phyloP scores from a whole-genome alignment of 2,888 invertebrate genomes.

The Dolomedes plantarius region DNA sequence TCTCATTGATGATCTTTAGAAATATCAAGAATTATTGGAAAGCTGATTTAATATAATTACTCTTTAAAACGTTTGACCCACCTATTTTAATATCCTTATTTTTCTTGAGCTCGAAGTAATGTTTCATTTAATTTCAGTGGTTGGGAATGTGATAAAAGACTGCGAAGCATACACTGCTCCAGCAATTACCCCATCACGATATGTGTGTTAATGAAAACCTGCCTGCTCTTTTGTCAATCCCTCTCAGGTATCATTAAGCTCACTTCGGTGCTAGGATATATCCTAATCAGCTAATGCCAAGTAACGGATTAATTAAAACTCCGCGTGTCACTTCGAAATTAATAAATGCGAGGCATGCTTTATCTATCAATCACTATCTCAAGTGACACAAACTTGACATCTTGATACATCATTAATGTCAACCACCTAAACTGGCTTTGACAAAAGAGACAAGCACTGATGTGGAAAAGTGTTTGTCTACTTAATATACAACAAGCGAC shows the following conservation, averaged over 20 bases:
- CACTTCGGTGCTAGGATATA: neutral
- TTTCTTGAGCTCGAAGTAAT: too few species aligned
- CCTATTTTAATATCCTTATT: too few species aligned
- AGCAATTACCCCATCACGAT: too few species aligned
- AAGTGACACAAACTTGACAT: conserved; percentile 47
- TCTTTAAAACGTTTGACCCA: too few species aligned
- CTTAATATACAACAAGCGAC: conserved; percentile 62
- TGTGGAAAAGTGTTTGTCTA: conserved; percentile 62
- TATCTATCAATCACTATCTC: conserved; percentile 47
- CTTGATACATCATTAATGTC: conserved; percentile 56
- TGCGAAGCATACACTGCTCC: too few species aligned
- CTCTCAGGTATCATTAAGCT: too few species aligned
- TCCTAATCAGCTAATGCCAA: neutral
- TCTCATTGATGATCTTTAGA: too few species aligned
- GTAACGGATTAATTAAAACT: neutral
- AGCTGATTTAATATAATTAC: too few species aligned
- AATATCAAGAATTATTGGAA: too few species aligned
- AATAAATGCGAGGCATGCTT: neutral
- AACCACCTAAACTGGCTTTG: conserved; percentile 33
- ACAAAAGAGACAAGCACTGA: conserved; percentile 49
- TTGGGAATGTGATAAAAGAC: too few species aligned
- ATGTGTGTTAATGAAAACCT: too few species aligned
- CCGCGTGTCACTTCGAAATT: neutral
- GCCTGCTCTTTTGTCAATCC: neutral
- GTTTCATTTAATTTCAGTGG: too few species aligned